These are phyloP conservation scores for Azemiops feae DNA, from an alignment of 2,113 vertebrate species.

Conservation along the genomic window DNA sequence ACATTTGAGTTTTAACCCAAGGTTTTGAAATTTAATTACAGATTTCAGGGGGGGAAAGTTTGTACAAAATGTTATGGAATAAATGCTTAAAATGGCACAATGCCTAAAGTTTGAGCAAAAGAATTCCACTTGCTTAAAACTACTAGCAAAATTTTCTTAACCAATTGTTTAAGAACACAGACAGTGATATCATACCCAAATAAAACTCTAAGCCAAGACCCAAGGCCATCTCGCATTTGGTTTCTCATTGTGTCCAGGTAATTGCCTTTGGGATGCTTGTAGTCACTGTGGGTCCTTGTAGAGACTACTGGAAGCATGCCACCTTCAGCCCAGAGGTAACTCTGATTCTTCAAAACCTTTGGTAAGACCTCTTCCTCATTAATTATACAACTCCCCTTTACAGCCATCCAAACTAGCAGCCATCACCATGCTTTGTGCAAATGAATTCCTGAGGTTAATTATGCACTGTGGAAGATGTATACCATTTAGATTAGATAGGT, in stretches of 20 bases:
- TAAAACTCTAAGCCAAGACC: background rate
- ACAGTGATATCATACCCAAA: background rate
- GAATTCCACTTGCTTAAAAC: background rate
- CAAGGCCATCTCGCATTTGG: background rate
- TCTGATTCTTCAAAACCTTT: background rate
- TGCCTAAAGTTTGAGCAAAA: background rate
- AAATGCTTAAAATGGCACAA: background rate
- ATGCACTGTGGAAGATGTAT: background rate
- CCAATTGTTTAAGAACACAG: background rate
- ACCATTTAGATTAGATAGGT: background rate
- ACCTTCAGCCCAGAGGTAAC: background rate
- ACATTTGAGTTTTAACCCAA: background rate
- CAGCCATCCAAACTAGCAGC: background rate
- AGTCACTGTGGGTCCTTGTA: background rate
- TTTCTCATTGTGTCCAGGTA: background rate
- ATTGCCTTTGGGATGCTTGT: background rate
- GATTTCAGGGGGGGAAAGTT: background rate
- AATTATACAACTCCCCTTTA: background rate
- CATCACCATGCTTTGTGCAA: background rate
- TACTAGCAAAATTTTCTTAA: background rate
- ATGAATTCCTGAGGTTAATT: background rate
- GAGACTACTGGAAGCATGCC: background rate
- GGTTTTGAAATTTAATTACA: background rate
- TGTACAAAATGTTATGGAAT: background rate
- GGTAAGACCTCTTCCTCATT: background rate